These are phyloP conservation scores for Hedychridium roseum DNA, from an alignment of 2,888 invertebrate genomes.

Conservation along the genomic window DNA sequence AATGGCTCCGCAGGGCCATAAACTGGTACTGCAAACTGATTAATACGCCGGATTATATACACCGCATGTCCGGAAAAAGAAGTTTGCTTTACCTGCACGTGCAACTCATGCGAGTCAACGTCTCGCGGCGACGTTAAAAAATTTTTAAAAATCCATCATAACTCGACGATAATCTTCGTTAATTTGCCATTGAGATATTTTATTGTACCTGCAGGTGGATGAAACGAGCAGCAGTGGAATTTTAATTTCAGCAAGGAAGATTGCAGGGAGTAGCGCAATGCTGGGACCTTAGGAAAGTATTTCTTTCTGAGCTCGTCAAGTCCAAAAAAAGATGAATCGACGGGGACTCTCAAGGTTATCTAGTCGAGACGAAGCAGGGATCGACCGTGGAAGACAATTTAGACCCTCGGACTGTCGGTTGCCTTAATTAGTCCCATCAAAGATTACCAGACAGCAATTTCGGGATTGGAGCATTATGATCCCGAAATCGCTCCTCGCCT, in stretches of 20 bases:
- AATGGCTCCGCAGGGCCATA: conserved; percentile 4
- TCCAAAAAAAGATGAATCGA: not conserved
- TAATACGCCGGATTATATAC: conserved; percentile 1
- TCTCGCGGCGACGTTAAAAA: not conserved
- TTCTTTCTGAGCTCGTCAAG: not conserved
- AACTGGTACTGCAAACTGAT: conserved; percentile 6
- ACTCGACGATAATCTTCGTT: too few relatives aligned
- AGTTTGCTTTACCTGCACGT: not conserved
- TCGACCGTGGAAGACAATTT: conserved; percentile 38
- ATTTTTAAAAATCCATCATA: not conserved
- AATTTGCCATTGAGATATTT: too few relatives aligned
- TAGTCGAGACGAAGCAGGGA: conserved; percentile 16
- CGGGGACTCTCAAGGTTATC: conserved; percentile 31
- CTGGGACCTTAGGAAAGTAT: too few relatives aligned
- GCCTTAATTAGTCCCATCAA: conserved; percentile 38
- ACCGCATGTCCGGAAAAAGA: not conserved
- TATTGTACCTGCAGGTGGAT: too few relatives aligned
- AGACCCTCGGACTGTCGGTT: conserved; percentile 22
- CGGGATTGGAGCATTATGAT: conserved; percentile 25
- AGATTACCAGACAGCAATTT: conserved; percentile 37
- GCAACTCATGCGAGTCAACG: not conserved
- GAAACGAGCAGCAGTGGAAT: too few relatives aligned
- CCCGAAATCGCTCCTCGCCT: conserved; percentile 15
- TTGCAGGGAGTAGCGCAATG: too few relatives aligned
- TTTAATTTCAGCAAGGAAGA: too few relatives aligned